Base-by-base conservation (phyloP, 2,888 invertebrate species). In the Meteorus colon region DNA sequence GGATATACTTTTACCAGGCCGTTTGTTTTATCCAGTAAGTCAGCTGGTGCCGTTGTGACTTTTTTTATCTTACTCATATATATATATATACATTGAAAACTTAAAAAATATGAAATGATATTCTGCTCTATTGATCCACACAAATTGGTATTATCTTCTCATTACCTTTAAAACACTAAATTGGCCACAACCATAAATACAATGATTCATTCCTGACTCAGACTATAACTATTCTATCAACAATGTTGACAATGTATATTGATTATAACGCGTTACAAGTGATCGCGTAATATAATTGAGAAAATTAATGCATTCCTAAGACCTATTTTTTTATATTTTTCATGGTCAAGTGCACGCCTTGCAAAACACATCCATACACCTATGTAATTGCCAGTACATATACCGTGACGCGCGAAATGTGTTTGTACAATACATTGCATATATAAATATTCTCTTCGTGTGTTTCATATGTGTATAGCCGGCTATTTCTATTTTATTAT, bases 1-100 rank as follows among this genome's bases (percentile, higher is more conserved):
- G 89, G 88, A 89, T 88, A 86, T 84, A 81, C 84, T 85, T 59
- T 59, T 86, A 84, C 85, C 86, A 83, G 76, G 72, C 72, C 45
- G 75, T 70, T 77, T 78, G 77, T 81, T 81, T 77, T 63, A 60
- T 48, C 48, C 66, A 75, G 71, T 67, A 71, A 45, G 65, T 66
- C 45, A 66, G 66, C 65, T n/a, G 48, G n/a, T 14, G 45, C 29
- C 29, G 24, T 63, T 67, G 55, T 24, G 10, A 19, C 19, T 16
- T 65, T 16, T 65, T 37, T 24, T 5, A 8, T 65, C 19, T 24
- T 5, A 8, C 41, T 3, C 29, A 16, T 14, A 45, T 12, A 45
- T 4, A 48, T 6, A 45, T 29, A 14, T 10, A 37, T 16, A 69
- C n/a, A n/a, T 24, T 24, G 24, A 27, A 55, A 55, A 55, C 2